phyloP scores from a whole-genome alignment of 2,113 vertebrate species.

The Phyllopteryx taeniolatus region DNA sequence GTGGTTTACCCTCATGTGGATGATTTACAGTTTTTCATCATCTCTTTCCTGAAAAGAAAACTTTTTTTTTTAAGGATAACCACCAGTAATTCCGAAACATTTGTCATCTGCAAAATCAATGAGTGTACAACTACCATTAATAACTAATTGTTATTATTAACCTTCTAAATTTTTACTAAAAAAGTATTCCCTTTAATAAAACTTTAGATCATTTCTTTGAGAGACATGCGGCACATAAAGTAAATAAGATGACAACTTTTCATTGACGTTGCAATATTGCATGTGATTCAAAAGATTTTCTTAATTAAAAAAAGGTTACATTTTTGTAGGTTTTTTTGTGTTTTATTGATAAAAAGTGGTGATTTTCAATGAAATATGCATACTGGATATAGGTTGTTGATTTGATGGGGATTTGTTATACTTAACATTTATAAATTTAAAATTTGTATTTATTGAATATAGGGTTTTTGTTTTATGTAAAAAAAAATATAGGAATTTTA shows the following conservation, averaged over 20 bases:
- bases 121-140: neutral
- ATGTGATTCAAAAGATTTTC: no score
- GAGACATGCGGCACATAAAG: neutral
- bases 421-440: no score
- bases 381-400: no score
- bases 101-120: neutral
- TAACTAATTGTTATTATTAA: neutral
- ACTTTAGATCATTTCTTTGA: neutral
- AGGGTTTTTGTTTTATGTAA: no score
- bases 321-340: neutral
- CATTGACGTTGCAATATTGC: no score
- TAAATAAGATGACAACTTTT: no score
- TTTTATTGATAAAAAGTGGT: no score
- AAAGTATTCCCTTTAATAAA: neutral
- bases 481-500: no score
- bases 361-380: no score
- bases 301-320: neutral
- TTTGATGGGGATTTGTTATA: no score
- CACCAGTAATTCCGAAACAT: neutral
- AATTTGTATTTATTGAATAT: no score
- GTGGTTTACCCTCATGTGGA: neutral
- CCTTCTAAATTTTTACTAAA: neutral
- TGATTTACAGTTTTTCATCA: conserved; percentile 1
- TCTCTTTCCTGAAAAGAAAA: conserved; percentile 1
- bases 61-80: neutral